Percentiles rank a stretch among this genome's conserved stretches.
Conservation (phyloP, 2,113 vertebrate genomes). For the Rhabdornis inornatus region DNA sequence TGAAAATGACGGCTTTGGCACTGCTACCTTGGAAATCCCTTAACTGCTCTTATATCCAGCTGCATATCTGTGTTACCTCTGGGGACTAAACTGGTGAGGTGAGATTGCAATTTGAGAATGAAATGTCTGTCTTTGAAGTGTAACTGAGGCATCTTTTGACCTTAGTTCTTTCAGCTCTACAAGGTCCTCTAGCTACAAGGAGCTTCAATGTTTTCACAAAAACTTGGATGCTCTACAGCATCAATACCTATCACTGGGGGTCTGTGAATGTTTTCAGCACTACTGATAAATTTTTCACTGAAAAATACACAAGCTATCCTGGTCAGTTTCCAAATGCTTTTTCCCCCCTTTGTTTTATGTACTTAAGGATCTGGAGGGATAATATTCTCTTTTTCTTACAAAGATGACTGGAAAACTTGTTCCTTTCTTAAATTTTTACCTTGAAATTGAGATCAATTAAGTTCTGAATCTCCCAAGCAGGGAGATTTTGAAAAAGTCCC, state of each 20-base stretch:
- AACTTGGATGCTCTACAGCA: not conserved
- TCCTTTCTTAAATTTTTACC: not conserved
- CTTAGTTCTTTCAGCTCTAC: not conserved
- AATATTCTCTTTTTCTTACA: not conserved
- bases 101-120: not conserved
- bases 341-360: rapidly evolving
- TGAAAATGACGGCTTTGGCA: not conserved
- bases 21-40: not conserved
- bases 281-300: not conserved
- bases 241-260: not conserved
- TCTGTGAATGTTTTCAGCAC: not conserved
- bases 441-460: not conserved
- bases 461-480: not conserved
- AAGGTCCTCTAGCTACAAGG: not conserved
- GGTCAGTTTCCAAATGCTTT: not conserved
- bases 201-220: not conserved
- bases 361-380: not conserved
- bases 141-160: not conserved
- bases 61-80: not conserved
- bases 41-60: not conserved
- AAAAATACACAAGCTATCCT: not conserved
- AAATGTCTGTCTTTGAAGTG: not conserved
- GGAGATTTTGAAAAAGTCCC: not conserved
- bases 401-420: not conserved
- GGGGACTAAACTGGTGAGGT: not conserved